Evolutionary conservation across 2,113 vertebrate species (phyloP).

Genomic region (Maylandia zebra): DNA sequence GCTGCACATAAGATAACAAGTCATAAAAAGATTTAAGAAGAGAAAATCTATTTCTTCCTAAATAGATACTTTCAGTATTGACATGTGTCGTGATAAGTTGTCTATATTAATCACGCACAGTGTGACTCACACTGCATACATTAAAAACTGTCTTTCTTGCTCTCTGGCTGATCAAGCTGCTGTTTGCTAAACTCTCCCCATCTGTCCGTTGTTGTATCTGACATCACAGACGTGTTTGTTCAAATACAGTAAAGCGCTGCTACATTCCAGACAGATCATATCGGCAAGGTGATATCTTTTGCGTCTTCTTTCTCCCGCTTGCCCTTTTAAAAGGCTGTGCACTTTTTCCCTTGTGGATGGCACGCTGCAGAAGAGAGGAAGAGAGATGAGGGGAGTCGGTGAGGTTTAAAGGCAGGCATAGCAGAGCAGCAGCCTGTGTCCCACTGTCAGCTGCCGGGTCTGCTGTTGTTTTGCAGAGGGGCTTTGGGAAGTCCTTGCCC

Average conservation of each 20-base stretch:
- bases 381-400: background rate
- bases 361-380: background rate
- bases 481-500: slow-evolving; percentile 72
- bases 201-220: slow-evolving; percentile 33
- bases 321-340: background rate
- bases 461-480: slow-evolving; percentile 70
- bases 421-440: slow-evolving; percentile 16
- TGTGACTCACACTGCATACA: background rate
- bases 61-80: background rate
- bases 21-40: no score
- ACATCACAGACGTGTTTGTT: slow-evolving; percentile 65
- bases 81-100: background rate
- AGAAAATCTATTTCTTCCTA: background rate
- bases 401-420: slow-evolving; percentile 8
- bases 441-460: slow-evolving; percentile 46
- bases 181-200: slow-evolving; percentile 2
- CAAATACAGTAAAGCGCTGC: slow-evolving; percentile 49
- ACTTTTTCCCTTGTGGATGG: background rate
- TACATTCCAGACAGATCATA: slow-evolving; percentile 72
- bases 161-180: background rate
- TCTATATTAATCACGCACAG: background rate
- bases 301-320: background rate
- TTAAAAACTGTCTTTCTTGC: slow-evolving; percentile 24
- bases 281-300: slow-evolving; percentile 45
- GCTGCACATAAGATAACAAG: no score